A percentile compares a stretch with the other conserved stretches of the same genome.
phyloP scores from a whole-genome alignment of 2,888 invertebrate species.

The Sympetrum striolatum region DNA sequence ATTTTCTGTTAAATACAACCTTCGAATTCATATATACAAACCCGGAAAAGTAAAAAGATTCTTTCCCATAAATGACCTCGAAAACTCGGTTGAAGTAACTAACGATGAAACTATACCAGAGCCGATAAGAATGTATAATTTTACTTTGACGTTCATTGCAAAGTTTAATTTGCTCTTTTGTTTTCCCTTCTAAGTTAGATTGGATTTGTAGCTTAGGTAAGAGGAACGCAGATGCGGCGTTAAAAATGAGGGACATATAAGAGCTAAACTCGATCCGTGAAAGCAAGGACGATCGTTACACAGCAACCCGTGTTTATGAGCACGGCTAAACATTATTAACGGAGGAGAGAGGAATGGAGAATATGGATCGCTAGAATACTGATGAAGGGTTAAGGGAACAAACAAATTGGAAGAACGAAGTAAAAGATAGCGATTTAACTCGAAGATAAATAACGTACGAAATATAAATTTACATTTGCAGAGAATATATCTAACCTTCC shows the following conservation, averaged over 20 bases:
- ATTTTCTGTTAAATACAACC: no score
- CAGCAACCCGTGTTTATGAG: background rate
- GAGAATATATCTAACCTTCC: no score
- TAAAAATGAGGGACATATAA: background rate
- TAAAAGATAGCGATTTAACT: background rate
- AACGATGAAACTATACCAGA: no score
- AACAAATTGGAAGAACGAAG: background rate
- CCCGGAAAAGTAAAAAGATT: no score
- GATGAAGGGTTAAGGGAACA: background rate
- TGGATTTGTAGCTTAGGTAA: background rate
- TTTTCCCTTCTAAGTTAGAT: background rate
- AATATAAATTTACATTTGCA: no score
- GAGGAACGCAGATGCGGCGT: background rate
- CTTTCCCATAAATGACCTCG: no score
- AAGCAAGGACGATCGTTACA: background rate
- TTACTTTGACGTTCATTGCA: no score
- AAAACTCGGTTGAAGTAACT: no score
- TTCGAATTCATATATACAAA: no score
- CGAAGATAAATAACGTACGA: no score
- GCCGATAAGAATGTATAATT: no score
- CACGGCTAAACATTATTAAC: background rate
- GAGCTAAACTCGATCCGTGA: background rate
- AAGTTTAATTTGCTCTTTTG: no score
- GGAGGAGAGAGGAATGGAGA: background rate
- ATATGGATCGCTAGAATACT: background rate